These are phyloP conservation scores for Ptychochromis oligacanthus DNA, from an alignment of 2,113 vertebrate genomes.

Conservation along the genomic window DNA sequence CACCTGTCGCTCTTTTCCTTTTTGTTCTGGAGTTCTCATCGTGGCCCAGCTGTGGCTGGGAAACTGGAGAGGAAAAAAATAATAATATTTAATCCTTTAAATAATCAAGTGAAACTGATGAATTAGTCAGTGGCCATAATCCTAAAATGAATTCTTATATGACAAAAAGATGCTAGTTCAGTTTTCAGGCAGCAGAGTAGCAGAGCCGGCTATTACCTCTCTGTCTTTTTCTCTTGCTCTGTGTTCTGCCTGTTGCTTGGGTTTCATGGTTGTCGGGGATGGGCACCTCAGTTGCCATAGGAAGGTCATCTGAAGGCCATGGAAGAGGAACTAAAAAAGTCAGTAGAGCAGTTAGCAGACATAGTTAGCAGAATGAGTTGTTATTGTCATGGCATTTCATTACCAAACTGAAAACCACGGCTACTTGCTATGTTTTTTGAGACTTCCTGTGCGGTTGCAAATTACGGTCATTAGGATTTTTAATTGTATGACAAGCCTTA, in stretches of 20 bases:
- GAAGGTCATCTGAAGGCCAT: conserved; percentile 3
- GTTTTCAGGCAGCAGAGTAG: no score
- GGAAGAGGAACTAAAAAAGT: conserved; percentile 27
- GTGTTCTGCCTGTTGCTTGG: not conserved
- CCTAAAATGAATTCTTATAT: not conserved
- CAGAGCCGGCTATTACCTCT: no score
- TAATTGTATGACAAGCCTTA: no score
- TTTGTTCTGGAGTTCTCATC: conserved; percentile 28
- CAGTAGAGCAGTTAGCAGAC: not conserved
- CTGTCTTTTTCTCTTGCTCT: conserved; percentile 19
- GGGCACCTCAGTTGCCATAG: not conserved
- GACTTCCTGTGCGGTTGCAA: not conserved
- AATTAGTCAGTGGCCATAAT: no score
- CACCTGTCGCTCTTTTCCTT: conserved; percentile 47
- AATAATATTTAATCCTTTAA: not conserved
- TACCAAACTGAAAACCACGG: not conserved
- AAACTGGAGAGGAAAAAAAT: conserved; percentile 10
- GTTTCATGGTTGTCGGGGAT: not conserved
- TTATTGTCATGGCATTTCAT: not conserved
- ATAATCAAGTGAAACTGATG: not conserved
- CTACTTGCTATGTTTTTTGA: not conserved
- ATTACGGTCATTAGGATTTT: no score
- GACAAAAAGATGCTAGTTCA: not conserved
- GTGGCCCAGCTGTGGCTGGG: not conserved
- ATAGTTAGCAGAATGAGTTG: not conserved